phyloP scores from a whole-genome alignment of 2,888 invertebrate species.

The Muscina levida region DNA sequence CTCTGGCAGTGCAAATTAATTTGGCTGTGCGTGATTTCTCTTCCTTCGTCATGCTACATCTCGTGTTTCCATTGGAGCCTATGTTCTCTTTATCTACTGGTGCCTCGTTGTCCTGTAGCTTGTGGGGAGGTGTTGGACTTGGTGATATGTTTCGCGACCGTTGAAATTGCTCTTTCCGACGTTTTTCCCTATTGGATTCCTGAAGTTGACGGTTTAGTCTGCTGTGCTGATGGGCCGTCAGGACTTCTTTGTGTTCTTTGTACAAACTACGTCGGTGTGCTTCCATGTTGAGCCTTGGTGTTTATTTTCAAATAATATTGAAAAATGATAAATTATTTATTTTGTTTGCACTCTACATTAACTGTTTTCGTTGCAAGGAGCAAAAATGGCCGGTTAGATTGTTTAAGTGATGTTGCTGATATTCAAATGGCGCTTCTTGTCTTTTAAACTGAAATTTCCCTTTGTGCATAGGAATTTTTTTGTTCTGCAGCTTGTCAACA shows the following conservation, averaged over 20 bases:
- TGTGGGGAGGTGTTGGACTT: constrained; percentile 65
- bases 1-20: constrained; percentile 38
- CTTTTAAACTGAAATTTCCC: constrained; percentile 48
- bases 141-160: constrained; percentile 67
- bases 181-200: constrained; percentile 67
- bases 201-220: constrained; percentile 68
- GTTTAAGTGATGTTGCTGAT: too few relatives aligned
- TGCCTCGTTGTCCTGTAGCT: too few relatives aligned
- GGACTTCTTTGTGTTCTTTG: constrained; percentile 51
- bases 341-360: neutral
- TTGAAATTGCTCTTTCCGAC: constrained; percentile 69
- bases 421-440: constrained; percentile 36
- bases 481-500: constrained; percentile 1
- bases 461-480: constrained; percentile 34
- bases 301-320: neutral
- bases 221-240: constrained; percentile 66
- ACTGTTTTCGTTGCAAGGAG: neutral
- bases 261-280: constrained; percentile 59
- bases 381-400: constrained; percentile 9
- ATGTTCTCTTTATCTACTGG: constrained; percentile 37
- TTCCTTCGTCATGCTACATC: neutral
- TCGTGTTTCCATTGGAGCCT: neutral
- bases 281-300: constrained; percentile 52
- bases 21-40: constrained; percentile 51
- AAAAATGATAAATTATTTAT: too few relatives aligned